These are phyloP conservation scores for Pyrochroa serraticornis DNA, from an alignment of 2,888 invertebrate species.

Conservation along the genomic window DNA sequence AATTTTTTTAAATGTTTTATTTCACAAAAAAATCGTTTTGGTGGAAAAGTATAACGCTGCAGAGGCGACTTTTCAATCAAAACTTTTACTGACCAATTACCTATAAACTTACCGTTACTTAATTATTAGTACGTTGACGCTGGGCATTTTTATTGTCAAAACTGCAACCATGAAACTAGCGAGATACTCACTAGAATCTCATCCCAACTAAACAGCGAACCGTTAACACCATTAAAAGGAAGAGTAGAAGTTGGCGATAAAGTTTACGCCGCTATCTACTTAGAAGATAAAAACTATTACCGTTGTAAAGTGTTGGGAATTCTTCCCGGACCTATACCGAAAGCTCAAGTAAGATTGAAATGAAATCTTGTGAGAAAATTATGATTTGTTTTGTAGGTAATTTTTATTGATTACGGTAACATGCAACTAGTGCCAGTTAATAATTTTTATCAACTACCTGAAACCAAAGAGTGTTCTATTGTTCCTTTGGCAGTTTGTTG, in stretches of 20 bases:
- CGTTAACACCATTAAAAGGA: slow-evolving; percentile 44
- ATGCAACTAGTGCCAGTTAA: slow-evolving; percentile 57
- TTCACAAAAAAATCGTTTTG: no score
- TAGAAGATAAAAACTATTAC: slow-evolving; percentile 59
- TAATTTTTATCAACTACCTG: slow-evolving; percentile 58
- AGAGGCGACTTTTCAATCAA: no score
- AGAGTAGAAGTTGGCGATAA: slow-evolving; percentile 46
- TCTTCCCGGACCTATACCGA: background rate
- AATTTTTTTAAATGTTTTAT: no score
- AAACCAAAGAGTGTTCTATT: slow-evolving; percentile 40
- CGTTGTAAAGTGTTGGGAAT: slow-evolving; percentile 62
- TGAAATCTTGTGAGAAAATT: background rate
- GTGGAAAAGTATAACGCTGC: no score
- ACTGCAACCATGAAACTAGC: slow-evolving; percentile 58
- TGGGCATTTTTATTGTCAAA: slow-evolving; percentile 73
- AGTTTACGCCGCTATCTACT: slow-evolving; percentile 66
- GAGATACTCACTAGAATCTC: slow-evolving; percentile 50
- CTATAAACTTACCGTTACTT: slow-evolving; percentile 6
- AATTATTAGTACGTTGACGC: slow-evolving; percentile 64
- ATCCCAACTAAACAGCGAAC: slow-evolving; percentile 52
- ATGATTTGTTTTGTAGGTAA: slow-evolving; percentile 61
- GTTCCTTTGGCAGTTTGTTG: slow-evolving; percentile 76
- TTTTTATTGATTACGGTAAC: slow-evolving; percentile 82
- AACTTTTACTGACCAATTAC: no score
- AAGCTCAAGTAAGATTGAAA: slow-evolving; percentile 28